These are phyloP conservation scores for Psittacula derbiana DNA, from an alignment of 2,797 vertebrate genomes.

Conservation along the genomic window DNA sequence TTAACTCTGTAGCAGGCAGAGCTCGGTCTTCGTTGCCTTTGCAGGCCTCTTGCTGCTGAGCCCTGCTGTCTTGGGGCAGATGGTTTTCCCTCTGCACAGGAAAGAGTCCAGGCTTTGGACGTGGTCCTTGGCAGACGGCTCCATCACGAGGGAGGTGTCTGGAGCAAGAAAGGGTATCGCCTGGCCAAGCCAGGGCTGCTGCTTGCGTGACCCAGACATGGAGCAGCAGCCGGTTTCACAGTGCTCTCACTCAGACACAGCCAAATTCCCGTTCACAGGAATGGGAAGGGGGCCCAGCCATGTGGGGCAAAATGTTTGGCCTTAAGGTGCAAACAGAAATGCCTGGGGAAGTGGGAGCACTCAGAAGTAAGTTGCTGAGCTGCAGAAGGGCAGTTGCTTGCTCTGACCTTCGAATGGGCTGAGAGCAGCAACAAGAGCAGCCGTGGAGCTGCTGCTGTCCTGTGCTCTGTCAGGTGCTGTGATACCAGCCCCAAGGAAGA, in stretches of 20 bases:
- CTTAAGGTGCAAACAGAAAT: background rate
- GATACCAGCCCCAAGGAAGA: background rate
- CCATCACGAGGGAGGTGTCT: slow-evolving; percentile 1
- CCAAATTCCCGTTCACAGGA: background rate
- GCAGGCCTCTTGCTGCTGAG: background rate
- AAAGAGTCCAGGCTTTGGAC: background rate
- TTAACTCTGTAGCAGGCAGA: background rate
- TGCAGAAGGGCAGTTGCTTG: rapidly evolving
- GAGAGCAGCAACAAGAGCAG: background rate
- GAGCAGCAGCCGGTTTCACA: background rate
- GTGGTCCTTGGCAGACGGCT: background rate
- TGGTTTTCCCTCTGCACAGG: rapidly evolving
- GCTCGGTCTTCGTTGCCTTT: background rate
- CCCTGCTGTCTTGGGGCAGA: background rate
- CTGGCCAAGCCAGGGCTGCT: background rate
- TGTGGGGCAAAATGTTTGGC: rapidly evolving
- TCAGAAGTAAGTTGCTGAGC: background rate
- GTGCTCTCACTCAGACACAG: background rate
- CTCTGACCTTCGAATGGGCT: background rate
- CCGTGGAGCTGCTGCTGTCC: background rate
- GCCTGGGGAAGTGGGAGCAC: rapidly evolving
- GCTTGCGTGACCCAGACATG: background rate
- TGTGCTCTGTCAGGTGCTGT: rapidly evolving
- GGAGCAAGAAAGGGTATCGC: background rate
- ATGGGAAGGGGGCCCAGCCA: background rate